Evolutionary conservation across 2,113 vertebrate species (phyloP), one percentile per base, ranked within the genome.

Genomic region (Leuciscus idus): DNA sequence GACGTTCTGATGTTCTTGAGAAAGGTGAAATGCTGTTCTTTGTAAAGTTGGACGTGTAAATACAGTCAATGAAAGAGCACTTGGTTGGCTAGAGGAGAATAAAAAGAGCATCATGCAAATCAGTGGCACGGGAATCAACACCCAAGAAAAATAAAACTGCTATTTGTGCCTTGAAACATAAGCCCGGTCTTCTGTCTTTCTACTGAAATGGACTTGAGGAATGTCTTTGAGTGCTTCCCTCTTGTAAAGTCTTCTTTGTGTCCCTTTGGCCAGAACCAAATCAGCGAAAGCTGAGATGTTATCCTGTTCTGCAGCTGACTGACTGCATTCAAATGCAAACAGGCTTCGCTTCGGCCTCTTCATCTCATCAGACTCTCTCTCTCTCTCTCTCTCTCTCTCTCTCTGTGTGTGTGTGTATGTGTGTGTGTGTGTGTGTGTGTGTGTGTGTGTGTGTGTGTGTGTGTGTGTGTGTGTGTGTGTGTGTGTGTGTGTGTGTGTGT

Each of bases 271-370:
- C 88, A 90, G 76, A 76, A 86, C 94, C 89, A 94, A 95, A 90
- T 86, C 92, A 93, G 61, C 92, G 95, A 94, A 94, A 95, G 92
- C 90, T 89, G 93, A 93, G 95, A 95, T 94, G 93, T 92, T 93
- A 94, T 95, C 94, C 95, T 94, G 95, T 97, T 96, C 95, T 94
- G 92, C 95, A 96, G 95, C 93, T 95, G 95, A 96, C 95, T 95
- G 94, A 91, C 90, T 89, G 91, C 95, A 96, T 96, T 97, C 94
- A 96, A 87, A 97, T 97, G 96, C 95, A 96, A 97, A 96, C 86
- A 89, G 91, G 81, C 75, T 83, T 90, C 86, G 89, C 75, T 83
- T 90, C 86, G 89, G 90, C 84, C 86, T 89, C 80, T 61, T 72
- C 90, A 92, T 92, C 88, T 90, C 83, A 88, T 92, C 91, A 92